A percentile compares a stretch with the other conserved stretches of the same genome.
Conservation (phyloP, 2,797 vertebrate genomes). For the Enteromius anoplus region DNA sequence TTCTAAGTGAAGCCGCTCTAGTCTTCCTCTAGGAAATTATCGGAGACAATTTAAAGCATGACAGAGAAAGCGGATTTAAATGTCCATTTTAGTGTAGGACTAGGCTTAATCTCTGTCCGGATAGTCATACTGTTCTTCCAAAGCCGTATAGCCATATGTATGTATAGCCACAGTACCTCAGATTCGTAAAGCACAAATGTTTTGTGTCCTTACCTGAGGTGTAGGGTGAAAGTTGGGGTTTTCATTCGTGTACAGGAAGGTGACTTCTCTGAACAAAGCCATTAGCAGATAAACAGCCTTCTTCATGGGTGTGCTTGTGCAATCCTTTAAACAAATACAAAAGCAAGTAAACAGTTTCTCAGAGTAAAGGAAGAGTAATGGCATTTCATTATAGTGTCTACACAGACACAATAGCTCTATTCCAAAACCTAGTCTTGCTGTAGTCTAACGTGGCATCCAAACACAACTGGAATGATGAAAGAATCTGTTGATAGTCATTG, state of each 20-base stretch:
- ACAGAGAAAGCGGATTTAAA: too few species aligned
- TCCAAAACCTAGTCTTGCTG: neutral
- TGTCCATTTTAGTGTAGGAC: too few species aligned
- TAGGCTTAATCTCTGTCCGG: too few species aligned
- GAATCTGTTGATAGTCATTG: neutral
- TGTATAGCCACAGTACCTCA: neutral
- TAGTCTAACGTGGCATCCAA: neutral
- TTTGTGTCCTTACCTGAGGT: slow-evolving; percentile 72
- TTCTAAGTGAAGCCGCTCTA: neutral
- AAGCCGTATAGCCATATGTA: neutral
- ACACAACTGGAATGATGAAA: neutral
- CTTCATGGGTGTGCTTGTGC: slow-evolving; percentile 43
- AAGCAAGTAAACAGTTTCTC: neutral
- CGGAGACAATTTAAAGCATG: too few species aligned
- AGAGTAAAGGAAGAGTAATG: neutral
- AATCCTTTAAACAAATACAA: slow-evolving; percentile 64
- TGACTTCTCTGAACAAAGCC: slow-evolving; percentile 88
- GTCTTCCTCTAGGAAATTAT: too few species aligned
- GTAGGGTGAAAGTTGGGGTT: slow-evolving; percentile 73
- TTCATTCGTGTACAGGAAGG: slow-evolving; percentile 70
- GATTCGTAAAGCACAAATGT: neutral
- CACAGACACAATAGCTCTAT: neutral
- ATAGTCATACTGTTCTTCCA: neutral
- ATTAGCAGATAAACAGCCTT: slow-evolving; percentile 78
- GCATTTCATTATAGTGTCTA: neutral